Evolutionary conservation across 1,140 invertebrate genomes (phyloP), one percentile per base, ranked within the genome.

Genomic region (Penaeus japonicus): DNA sequence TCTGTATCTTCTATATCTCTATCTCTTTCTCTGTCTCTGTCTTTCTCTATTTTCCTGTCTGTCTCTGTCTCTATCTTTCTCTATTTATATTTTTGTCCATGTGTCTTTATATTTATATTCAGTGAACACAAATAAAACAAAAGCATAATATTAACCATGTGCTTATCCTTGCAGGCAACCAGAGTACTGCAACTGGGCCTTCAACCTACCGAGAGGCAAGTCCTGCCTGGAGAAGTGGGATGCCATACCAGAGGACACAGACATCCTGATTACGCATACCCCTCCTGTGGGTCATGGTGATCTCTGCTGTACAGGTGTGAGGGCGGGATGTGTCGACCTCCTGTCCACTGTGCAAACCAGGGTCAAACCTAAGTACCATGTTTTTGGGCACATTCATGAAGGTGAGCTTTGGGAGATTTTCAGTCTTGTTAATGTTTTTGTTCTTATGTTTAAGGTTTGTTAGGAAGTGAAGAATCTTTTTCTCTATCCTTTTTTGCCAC

Each of bases 341-440:
- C 92, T 97, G 22, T 93, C 94, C 55, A 96, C 95, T 1, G 94
- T 97, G 2, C 96, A 97, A 92, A 93, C 95, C 89, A 92, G 96
- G 75, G 95, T 97, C 5, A 94, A 96, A 92, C 96, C 96, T 55
- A 96, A 96, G 91, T 97, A 96, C 92, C 97, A 97, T 92, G 94
- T 98, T 18, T 98, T 96, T 93, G 96, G 96, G 1, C 97, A 98
- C 92, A 96, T 98, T 78, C 97, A 98, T 92, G 97, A 97, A 94
- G 96, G 96, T 95, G 92, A 87, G 85, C 78, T 4, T 4, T 22
- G 0, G 22, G 47, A 24, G 17, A 65, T 7, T 59, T 35, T 39
- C 18, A 4, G 24, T 70, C 47, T 81, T 47, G 39, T 47, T 12
- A 12, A 15, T 15, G 0, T 4, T 47, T 10, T 47, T 47, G 47